Evolutionary conservation across 2,113 vertebrate species (phyloP).

Genomic region (Mobula birostris): DNA sequence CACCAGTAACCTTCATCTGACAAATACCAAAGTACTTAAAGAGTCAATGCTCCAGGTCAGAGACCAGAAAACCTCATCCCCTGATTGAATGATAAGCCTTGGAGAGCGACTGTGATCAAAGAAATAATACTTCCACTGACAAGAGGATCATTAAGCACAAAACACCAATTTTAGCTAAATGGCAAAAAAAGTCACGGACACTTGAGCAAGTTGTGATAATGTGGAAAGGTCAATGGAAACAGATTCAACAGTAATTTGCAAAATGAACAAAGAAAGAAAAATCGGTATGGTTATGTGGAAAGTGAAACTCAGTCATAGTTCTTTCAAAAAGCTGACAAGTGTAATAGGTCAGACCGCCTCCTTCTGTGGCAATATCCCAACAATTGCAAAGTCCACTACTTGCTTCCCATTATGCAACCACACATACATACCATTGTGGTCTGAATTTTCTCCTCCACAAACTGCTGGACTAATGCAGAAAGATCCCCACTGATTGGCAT

Average conservation of each 20-base stretch:
- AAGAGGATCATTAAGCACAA: not conserved
- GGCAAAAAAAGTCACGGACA: not conserved
- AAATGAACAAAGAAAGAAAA: not conserved
- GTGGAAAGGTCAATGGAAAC: not conserved
- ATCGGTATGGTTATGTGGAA: not conserved
- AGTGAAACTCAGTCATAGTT: not conserved
- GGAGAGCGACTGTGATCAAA: not conserved
- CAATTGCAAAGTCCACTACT: not conserved
- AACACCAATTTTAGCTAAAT: not conserved
- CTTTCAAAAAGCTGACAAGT: not conserved
- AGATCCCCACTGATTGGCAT: slow-evolving; percentile 48
- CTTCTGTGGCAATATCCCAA: not conserved
- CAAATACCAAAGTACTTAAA: not conserved
- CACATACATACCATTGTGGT: slow-evolving; percentile 67
- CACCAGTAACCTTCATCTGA: no score
- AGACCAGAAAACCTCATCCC: not conserved
- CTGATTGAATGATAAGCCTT: not conserved
- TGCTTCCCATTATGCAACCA: not conserved
- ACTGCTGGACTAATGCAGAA: slow-evolving; percentile 56
- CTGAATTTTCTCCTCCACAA: slow-evolving; percentile 65
- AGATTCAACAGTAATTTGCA: not conserved
- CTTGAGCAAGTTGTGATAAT: not conserved
- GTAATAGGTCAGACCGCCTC: not conserved
- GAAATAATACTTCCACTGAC: not conserved
- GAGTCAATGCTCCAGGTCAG: no score